Conservation (phyloP, 2,797 vertebrate species). For the Sebastolobus altivelis region DNA sequence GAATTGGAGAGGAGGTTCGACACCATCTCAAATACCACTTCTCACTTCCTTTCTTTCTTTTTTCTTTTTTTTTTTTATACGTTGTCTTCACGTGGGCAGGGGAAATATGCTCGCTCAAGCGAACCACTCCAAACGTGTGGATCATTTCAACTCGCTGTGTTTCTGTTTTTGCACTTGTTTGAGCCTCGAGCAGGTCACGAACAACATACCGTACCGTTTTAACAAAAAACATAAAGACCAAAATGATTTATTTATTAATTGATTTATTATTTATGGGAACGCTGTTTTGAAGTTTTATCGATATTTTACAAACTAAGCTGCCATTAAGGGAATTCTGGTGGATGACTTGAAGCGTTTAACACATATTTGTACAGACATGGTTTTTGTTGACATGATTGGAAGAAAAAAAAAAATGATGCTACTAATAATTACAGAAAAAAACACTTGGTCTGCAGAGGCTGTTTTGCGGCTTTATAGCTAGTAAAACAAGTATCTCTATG, state of each 20-base stretch:
- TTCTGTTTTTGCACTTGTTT: conserved; percentile 52
- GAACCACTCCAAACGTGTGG: conserved; percentile 26
- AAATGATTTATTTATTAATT: conserved; percentile 47
- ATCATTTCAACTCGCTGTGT: conserved; percentile 38
- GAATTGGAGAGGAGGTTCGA: conserved; percentile 45
- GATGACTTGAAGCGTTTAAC: conserved; percentile 28
- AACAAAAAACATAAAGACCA: conserved; percentile 27
- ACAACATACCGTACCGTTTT: conserved; percentile 31
- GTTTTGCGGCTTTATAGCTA: conserved; percentile 59
- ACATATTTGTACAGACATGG: conserved; percentile 35
- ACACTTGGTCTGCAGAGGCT: conserved; percentile 46
- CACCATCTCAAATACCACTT: conserved; percentile 57
- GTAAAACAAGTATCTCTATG: conserved; percentile 62
- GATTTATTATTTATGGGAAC: conserved; percentile 53
- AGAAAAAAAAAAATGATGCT: conserved; percentile 17
- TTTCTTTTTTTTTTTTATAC: not conserved
- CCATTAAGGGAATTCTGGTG: not conserved
- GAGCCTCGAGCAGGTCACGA: conserved; percentile 55
- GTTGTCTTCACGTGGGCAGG: conserved; percentile 14
- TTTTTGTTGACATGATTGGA: conserved; percentile 46
- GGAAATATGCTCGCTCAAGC: conserved; percentile 41
- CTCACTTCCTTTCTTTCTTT: conserved; percentile 30
- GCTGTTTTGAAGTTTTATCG: conserved; percentile 17
- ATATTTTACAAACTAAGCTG: not conserved
- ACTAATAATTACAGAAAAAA: conserved; percentile 37